Conservation (phyloP, 92 coral and sea anemone species). For the Epizoanthus ramosus region DNA sequence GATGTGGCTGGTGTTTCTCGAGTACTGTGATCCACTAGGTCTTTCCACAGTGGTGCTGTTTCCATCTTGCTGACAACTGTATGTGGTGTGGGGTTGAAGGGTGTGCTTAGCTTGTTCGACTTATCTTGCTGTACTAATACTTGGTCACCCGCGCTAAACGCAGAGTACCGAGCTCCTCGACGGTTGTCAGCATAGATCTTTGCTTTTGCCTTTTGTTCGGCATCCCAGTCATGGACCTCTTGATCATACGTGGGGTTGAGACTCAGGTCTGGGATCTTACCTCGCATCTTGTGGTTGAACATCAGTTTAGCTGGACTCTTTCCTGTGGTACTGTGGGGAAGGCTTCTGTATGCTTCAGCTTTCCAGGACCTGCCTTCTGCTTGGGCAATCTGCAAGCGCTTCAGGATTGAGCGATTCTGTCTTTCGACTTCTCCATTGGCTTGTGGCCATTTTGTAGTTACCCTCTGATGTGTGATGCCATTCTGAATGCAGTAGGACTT, state of each 20-base stretch:
- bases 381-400: constrained; percentile 61
- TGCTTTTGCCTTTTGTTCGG: constrained; percentile 25
- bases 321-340: constrained; percentile 58
- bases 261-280: constrained; percentile 49
- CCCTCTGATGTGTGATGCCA: constrained; percentile 53
- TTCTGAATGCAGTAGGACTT: constrained; percentile 54
- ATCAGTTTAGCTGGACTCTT: constrained; percentile 57
- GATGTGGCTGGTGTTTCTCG: constrained; percentile 32
- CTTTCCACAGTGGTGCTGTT: constrained; percentile 22
- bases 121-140: neutral
- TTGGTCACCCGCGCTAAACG: constrained; percentile 4
- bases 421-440: constrained; percentile 60
- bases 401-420: constrained; percentile 54
- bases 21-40: constrained; percentile 5
- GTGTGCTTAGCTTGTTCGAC: neutral
- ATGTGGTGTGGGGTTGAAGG: constrained; percentile 9
- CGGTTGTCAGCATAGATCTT: constrained; percentile 24
- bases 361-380: constrained; percentile 52
- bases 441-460: constrained; percentile 60
- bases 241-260: neutral
- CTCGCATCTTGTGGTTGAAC: constrained; percentile 56
- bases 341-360: constrained; percentile 46
- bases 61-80: constrained; percentile 29
- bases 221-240: constrained; percentile 6
- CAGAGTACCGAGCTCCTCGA: constrained; percentile 4